Base-by-base conservation (phyloP, 2,797 vertebrate genomes). In the Sebastes variabilis region DNA sequence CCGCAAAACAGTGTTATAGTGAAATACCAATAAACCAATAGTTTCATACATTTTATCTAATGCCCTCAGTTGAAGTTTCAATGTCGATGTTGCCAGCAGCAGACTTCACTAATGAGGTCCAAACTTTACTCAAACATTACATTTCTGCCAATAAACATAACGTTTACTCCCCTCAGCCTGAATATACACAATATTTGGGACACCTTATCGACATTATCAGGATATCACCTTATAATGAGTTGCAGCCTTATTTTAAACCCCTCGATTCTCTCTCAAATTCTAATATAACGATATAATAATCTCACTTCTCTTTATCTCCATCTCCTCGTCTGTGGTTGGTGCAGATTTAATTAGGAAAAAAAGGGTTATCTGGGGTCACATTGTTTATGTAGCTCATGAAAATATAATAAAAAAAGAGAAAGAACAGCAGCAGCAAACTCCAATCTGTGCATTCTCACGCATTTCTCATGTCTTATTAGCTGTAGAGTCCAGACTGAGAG, bases 271-370 rank as follows among this genome's bases (percentile, higher is more conserved):
- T 70, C 66, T 16, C 49, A 54, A 22, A 77, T 25, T 66, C 22
- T 66, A 12, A 56, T 52, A 29, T 65, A 27, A 58, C 8, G 12
- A 25, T 36, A 22, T 66, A 61, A 42, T 46, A 34, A 55, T 29
- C 49, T 18, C 34, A 34, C 58, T 12, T 38, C 70, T 64, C 27
- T 22, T 64, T 72, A 58, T 67, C 58, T 55, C 29, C 24, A 25
- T 58, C 27, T 73, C 61, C 16, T 55, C 25, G 49, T 61, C 72
- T 67, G 61, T 49, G 46, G 61, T 56, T 71, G 49, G 36, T 71
- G 24, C 18, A 42, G 8, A 70, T 66, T 73, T 77, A 66, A 77
- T 83, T n/a, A 58, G 42, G 20, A 30, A 58, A 38, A 66, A 56
- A 68, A n/a, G 0, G 12, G 14, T 66, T 70, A 69, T 59, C 72